These are phyloP conservation scores for Cryptophagus acutangulus DNA, from an alignment of 2,888 invertebrate genomes.

Conservation along the genomic window DNA sequence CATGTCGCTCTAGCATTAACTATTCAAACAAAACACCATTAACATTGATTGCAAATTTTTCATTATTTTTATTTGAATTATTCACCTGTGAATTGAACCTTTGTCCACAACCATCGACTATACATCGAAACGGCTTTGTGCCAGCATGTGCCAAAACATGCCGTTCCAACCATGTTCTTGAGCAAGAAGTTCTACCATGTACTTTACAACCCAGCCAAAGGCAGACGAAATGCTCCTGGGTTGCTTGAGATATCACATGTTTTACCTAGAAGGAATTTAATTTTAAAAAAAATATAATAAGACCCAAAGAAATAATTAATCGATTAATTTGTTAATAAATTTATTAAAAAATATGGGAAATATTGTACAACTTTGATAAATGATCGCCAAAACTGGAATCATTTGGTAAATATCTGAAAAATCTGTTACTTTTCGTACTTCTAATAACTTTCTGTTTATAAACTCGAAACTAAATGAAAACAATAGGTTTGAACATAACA, in stretches of 20 bases:
- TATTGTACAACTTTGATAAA: no score
- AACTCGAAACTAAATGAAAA: no score
- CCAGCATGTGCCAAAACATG: slow-evolving; percentile 88
- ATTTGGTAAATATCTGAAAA: no score
- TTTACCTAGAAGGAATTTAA: slow-evolving; percentile 57
- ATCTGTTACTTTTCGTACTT: no score
- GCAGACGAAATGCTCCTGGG: slow-evolving; percentile 80
- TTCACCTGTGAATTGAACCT: slow-evolving; percentile 81
- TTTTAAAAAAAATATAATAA: no score
- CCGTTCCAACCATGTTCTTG: slow-evolving; percentile 87
- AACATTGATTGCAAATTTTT: neutral
- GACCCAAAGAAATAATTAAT: no score
- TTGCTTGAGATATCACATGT: slow-evolving; percentile 82
- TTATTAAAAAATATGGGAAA: no score
- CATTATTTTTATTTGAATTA: neutral
- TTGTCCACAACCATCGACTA: slow-evolving; percentile 88
- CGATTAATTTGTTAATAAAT: no score
- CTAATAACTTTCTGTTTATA: no score
- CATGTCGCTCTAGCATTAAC: slow-evolving; percentile 84
- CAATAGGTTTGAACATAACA: no score
- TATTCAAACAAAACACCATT: slow-evolving; percentile 38
- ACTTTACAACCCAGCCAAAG: slow-evolving; percentile 94
- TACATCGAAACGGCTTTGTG: slow-evolving; percentile 92
- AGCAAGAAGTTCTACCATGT: slow-evolving; percentile 86
- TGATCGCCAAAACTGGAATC: no score